Percentiles rank a stretch among this genome's conserved stretches.
These are phyloP conservation scores for Gymnopithys bicolor DNA, from an alignment of 2,797 vertebrate species.

Conservation along the genomic window DNA sequence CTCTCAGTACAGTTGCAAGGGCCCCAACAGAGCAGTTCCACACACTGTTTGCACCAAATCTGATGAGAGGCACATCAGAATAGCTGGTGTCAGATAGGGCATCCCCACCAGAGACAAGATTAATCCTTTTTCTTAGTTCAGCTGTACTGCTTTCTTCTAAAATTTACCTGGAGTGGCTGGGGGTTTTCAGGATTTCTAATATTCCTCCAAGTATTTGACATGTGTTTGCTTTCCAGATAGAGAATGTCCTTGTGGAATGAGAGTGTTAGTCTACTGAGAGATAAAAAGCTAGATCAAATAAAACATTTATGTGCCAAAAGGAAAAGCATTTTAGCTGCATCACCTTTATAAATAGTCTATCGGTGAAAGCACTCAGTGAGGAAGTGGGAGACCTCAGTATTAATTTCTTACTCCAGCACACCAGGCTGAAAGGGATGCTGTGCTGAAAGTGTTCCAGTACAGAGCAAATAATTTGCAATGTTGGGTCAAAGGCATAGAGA, in stretches of 20 bases:
- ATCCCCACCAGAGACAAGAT: neutral
- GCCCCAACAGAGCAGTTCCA: neutral
- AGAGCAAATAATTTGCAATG: neutral
- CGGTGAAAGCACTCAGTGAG: constrained; percentile 40
- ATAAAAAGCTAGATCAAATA: constrained; percentile 52
- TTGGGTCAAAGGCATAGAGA: neutral
- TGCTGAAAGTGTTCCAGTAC: neutral
- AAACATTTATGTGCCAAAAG: constrained; percentile 61
- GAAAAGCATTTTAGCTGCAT: constrained; percentile 51
- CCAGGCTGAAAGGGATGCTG: neutral
- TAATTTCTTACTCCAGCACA: constrained; percentile 45
- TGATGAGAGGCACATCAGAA: neutral
- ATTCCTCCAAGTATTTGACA: constrained; percentile 5
- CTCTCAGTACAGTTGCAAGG: neutral
- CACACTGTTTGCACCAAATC: neutral
- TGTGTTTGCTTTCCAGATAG: constrained; percentile 26
- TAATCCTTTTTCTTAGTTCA: neutral
- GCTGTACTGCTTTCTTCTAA: neutral
- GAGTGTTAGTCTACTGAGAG: constrained; percentile 17
- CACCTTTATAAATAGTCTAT: constrained; percentile 53
- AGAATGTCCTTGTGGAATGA: constrained; percentile 44
- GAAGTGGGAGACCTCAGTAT: constrained; percentile 60
- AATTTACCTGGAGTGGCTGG: neutral
- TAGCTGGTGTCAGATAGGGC: neutral
- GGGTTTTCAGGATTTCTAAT: neutral